A percentile compares a stretch with the other conserved stretches of the same genome.
These are phyloP conservation scores for Brachylomia viminalis DNA, from an alignment of 2,888 invertebrate species.

Conservation along the genomic window DNA sequence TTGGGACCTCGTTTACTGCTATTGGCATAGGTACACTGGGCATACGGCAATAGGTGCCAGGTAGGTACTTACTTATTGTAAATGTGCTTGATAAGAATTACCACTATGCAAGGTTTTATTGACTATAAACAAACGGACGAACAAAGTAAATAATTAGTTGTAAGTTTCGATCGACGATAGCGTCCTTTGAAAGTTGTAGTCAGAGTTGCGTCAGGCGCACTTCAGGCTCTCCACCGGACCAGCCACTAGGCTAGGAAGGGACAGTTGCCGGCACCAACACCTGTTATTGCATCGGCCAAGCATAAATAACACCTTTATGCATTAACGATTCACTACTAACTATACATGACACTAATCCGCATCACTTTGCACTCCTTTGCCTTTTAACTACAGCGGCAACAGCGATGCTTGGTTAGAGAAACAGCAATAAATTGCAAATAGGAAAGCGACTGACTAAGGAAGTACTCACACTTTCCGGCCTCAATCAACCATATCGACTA, in stretches of 20 bases:
- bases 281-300: slow-evolving; percentile 28
- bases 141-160: not conserved
- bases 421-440: slow-evolving; percentile 21
- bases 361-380: slow-evolving; percentile 24
- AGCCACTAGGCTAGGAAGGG: slow-evolving; percentile 27
- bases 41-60: not conserved
- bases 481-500: slow-evolving; percentile 10
- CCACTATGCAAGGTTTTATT: not conserved
- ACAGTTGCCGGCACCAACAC: slow-evolving; percentile 46
- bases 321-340: slow-evolving; percentile 30
- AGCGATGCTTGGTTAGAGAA: not conserved
- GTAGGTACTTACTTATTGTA: not conserved
- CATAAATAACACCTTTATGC: slow-evolving; percentile 44
- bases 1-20: not conserved
- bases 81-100: not conserved
- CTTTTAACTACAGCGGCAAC: not conserved
- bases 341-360: slow-evolving; percentile 30
- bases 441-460: not conserved
- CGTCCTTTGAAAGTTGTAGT: slow-evolving; percentile 33
- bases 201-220: slow-evolving; percentile 39
- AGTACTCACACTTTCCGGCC: not conserved
- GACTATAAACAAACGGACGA: not conserved
- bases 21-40: not conserved
- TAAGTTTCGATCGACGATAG: slow-evolving; percentile 7
- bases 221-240: slow-evolving; percentile 11